Base-by-base conservation (phyloP, 2,888 invertebrate genomes). In the Alloscopus bannaensis region DNA sequence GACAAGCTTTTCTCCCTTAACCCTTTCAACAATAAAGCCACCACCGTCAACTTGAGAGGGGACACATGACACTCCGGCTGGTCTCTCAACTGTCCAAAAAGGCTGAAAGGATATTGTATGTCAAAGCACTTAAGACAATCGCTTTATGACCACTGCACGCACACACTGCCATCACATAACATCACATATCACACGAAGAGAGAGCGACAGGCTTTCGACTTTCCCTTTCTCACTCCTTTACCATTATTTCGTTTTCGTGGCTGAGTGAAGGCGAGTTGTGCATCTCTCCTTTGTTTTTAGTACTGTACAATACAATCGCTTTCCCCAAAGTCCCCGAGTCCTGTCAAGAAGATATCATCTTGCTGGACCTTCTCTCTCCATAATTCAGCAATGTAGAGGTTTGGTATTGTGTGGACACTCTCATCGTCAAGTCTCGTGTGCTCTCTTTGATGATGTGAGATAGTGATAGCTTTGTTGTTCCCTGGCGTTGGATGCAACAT, bases 61-160 rank as follows among this genome's bases (percentile, higher is more conserved):
- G 55, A 75, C 75, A 75, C 75, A 75, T 75, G 75, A 75, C 75
- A 75, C 75, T 66, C 57, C 45, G 52, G n/a, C 57, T 55, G 65
- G 75, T 66, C 66, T 42, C 24, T 42, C 40, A 64, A 64, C 26
- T 64, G 64, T 28, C 28, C 40, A 64, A 24, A n/a, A n/a, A 42
- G 29, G 36, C 45, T 45, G 47, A 72, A 62, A 55, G 72, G 72
- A 72, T 31, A 64, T 72, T 55, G 64, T 64, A n/a, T 72, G 64
- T 72, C 64, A 64, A 72, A 47, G 72, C 72, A 72, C 72, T 72
- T 64, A 72, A 66, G 57, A 57, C 65, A 75, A 75, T 75, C 75
- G 75, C 65, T 75, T 75, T 75, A 75, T 75, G 75, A 66, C 66
- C 75, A 59, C 26, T 55, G 55, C 36, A 59, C 69, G n/a, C n/a